These are phyloP conservation scores for Hemithea aestivaria DNA, from an alignment of 2,888 invertebrate genomes.

Conservation along the genomic window DNA sequence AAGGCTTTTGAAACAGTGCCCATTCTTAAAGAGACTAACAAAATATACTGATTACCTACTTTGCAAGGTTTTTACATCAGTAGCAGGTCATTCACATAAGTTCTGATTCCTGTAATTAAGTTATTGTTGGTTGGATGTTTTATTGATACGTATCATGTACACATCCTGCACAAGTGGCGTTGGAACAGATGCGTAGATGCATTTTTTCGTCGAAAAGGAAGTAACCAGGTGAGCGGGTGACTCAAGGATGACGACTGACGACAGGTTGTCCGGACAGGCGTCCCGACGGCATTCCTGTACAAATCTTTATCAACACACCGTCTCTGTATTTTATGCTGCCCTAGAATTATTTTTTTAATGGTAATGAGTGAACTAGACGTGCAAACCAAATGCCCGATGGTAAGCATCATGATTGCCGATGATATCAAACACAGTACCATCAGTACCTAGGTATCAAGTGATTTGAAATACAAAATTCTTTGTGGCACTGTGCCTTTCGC, in stretches of 20 bases:
- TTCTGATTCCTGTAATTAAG: too few species aligned
- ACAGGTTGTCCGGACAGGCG: constrained; percentile 29
- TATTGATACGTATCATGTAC: constrained; percentile 7
- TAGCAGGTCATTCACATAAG: too few species aligned
- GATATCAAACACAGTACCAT: too few species aligned
- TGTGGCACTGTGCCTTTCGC: too few species aligned
- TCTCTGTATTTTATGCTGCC: constrained; percentile 1
- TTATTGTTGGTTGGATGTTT: neutral
- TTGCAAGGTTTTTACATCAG: too few species aligned
- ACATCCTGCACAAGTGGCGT: constrained; percentile 27
- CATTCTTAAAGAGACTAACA: constrained; percentile 6
- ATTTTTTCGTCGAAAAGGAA: constrained; percentile 38
- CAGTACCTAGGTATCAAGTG: too few species aligned
- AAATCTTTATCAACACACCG: constrained; percentile 39
- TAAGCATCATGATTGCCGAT: too few species aligned
- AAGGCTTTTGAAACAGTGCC: constrained; percentile 37
- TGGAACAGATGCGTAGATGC: constrained; percentile 19
- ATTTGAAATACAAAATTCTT: too few species aligned
- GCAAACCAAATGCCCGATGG: too few species aligned
- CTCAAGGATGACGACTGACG: constrained; percentile 40
- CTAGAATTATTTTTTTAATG: too few species aligned
- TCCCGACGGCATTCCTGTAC: constrained; percentile 47
- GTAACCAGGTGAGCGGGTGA: constrained; percentile 42
- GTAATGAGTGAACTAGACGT: too few species aligned
- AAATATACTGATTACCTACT: neutral